phyloP scores from a whole-genome alignment of 2,888 invertebrate genomes.

The Lypha dubia region DNA sequence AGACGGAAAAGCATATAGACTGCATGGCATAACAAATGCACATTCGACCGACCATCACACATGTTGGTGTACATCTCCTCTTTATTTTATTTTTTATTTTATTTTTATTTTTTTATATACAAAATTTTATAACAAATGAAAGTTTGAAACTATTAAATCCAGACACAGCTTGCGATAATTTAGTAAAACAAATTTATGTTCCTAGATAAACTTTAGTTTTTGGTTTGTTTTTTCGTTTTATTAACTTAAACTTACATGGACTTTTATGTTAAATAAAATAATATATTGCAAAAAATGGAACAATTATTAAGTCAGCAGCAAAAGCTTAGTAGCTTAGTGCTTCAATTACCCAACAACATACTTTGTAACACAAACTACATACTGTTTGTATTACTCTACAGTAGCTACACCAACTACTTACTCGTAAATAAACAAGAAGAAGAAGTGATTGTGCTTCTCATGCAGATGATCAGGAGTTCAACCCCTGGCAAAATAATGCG shows the following conservation, averaged over 20 bases:
- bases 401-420: too few relatives aligned
- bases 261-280: not conserved
- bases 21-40: not conserved
- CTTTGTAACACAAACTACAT: too few relatives aligned
- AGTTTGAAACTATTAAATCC: constrained; percentile 15
- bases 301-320: constrained; percentile 14
- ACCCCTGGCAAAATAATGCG: too few relatives aligned
- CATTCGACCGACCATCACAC: not conserved
- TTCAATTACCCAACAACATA: too few relatives aligned
- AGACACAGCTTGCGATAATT: constrained; percentile 47
- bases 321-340: too few relatives aligned
- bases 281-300: not conserved
- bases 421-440: too few relatives aligned
- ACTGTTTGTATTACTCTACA: too few relatives aligned
- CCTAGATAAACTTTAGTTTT: constrained; percentile 10
- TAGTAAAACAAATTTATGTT: constrained; percentile 27
- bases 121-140: constrained; percentile 10
- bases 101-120: not conserved
- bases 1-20: not conserved
- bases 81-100: constrained; percentile 14
- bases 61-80: not conserved
- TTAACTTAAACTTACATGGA: not conserved
- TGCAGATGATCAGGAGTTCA: too few relatives aligned
- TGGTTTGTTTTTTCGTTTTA: not conserved
- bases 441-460: too few relatives aligned